phyloP scores from a whole-genome alignment of 2,888 invertebrate genomes.

The Parelbella ahira region DNA sequence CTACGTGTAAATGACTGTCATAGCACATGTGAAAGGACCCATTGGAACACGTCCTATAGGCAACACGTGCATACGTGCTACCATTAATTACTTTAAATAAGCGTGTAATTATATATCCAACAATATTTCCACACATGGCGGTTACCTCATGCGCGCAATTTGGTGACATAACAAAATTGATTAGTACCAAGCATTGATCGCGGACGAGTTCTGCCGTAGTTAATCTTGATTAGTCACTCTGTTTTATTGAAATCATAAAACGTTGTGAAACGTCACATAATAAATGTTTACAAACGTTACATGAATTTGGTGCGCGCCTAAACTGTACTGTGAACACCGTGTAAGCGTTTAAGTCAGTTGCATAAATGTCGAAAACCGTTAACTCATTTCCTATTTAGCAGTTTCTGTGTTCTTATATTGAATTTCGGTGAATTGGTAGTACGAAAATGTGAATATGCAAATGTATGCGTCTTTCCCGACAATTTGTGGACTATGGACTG shows the following conservation, averaged over 20 bases:
- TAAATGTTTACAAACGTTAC: constrained; percentile 2
- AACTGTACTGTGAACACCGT: too few relatives aligned
- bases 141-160: constrained; percentile 19
- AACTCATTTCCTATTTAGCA: not conserved
- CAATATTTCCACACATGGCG: constrained; percentile 13
- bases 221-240: constrained; percentile 13
- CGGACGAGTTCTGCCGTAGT: not conserved
- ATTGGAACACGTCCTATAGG: constrained; percentile 2
- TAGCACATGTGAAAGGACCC: too few relatives aligned
- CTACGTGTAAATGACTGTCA: too few relatives aligned
- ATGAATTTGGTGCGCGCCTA: too few relatives aligned
- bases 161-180: constrained; percentile 22
- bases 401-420: not conserved
- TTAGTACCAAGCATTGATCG: constrained; percentile 1
- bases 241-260: constrained; percentile 11
- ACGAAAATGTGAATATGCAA: constrained; percentile 9
- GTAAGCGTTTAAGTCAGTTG: not conserved
- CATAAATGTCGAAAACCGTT: not conserved
- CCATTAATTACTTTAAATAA: constrained; percentile 19
- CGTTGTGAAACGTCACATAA: constrained; percentile 8
- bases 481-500: too few relatives aligned
- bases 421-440: constrained; percentile 3
- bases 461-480: constrained; percentile 5
- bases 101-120: constrained; percentile 9
- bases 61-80: constrained; percentile 10